phyloP scores from a whole-genome alignment of 2,113 vertebrate species.

The Hiodon tergisus region DNA sequence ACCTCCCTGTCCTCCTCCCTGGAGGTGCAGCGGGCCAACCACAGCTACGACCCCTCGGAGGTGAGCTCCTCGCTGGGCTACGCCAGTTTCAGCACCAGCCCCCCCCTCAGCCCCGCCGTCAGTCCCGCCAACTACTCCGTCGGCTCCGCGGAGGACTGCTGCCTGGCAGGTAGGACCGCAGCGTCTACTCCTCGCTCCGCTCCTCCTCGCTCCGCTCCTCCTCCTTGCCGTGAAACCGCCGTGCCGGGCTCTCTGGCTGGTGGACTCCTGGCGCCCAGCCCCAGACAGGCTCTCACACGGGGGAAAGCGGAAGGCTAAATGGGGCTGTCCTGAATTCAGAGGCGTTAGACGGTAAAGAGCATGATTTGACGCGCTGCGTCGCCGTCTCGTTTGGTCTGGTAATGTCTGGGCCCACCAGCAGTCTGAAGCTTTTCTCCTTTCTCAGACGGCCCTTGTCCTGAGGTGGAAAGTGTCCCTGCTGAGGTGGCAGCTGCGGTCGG shows the following conservation, averaged over 20 bases:
- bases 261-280: not conserved
- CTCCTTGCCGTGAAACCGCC: not conserved
- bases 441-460: not conserved
- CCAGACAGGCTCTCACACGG: not conserved
- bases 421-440: not conserved
- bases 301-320: no score
- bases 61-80: conserved; percentile 83
- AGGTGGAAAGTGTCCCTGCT: not conserved
- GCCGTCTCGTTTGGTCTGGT: not conserved
- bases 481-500: not conserved
- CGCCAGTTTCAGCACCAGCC: conserved; percentile 78
- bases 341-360: no score
- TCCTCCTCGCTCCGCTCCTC: not conserved
- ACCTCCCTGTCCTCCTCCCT: conserved; percentile 89
- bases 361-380: not conserved
- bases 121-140: conserved; percentile 74
- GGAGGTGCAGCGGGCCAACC: conserved; percentile 85
- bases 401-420: not conserved
- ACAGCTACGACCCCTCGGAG: conserved; percentile 87
- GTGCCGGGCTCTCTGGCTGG: not conserved
- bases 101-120: conserved; percentile 68
- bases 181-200: conserved; percentile 24
- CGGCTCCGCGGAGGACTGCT: conserved; percentile 66
- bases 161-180: conserved; percentile 59
- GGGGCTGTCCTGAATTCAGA: no score